Base-by-base conservation (phyloP, 2,113 vertebrate species). In the Arvicanthis niloticus region DNA sequence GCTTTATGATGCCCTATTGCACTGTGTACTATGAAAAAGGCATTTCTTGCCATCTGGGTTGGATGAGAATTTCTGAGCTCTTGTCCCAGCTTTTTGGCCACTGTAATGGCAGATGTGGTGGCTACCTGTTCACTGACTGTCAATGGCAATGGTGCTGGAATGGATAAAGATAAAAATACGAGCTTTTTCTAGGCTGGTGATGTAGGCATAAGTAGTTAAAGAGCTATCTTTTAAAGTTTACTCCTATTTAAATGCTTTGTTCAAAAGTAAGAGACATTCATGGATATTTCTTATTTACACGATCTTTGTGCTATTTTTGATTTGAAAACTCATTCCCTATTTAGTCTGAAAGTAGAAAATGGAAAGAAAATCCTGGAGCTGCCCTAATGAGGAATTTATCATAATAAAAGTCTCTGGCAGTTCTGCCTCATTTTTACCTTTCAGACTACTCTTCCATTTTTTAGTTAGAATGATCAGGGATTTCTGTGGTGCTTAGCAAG, bases 321-420 rank as follows among this genome's bases (percentile, higher is more conserved):
- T 3, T 81, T 86, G 76, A 0, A 29, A 84, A 7, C 3, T 73
- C 42, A 56, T 81, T 34, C 34, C 82, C 2, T 51, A 4, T 87
- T 7, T 1, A 75, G 4, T 51, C 34, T n/a, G 17, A n/a, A 7
- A 48, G 16, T 29, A 56, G 16, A 76, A 95, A 1, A 24, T 70
- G 60, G 80, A 76, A 88, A 80, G 22, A 77, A 96, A 89, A 70
- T 7, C 13, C 40, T 58, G 5, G 19, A 72, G n/a, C 48, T 21
- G 86, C 22, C 70, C 26, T 34, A 89, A 22, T 81, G 31, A 72
- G 37, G 34, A 53, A 37, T 81, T 92, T 80, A 67, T 93, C 80
- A 88, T 37, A 42, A 42, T 24, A 8, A 37, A 45, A 0, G n/a
- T 78, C 37, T 17, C 29, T 89, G 65, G 8, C 48, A 84, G 7